Evolutionary conservation across 2,113 vertebrate genomes (phyloP).

Genomic region (Centropus bengalensis): DNA sequence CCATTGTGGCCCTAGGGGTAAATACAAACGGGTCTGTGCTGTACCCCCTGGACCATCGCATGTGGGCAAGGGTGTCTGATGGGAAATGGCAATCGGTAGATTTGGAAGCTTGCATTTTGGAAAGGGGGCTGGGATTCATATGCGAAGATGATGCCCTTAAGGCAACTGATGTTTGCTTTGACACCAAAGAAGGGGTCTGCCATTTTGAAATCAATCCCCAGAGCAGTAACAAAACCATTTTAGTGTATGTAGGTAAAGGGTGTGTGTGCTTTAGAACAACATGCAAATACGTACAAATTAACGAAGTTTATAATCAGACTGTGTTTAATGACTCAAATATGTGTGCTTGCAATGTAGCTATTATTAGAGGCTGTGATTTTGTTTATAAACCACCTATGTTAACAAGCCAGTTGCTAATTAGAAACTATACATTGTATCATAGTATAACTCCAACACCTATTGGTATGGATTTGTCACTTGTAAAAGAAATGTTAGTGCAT

Average conservation of each 20-base stretch:
- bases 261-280: conserved; percentile 40
- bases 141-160: conserved; percentile 61
- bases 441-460: conserved; percentile 56
- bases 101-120: conserved; percentile 67
- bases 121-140: conserved; percentile 61
- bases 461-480: conserved; percentile 33
- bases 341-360: conserved; percentile 65
- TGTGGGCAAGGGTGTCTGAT: conserved; percentile 49
- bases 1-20: conserved; percentile 53
- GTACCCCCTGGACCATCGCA: conserved; percentile 63
- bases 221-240: conserved; percentile 3
- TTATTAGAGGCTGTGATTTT: conserved; percentile 64
- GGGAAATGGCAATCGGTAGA: conserved; percentile 56
- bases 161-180: conserved; percentile 48
- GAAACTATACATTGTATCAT: conserved; percentile 61
- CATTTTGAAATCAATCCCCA: conserved; percentile 64
- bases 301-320: conserved; percentile 23
- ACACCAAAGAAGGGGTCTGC: conserved; percentile 61
- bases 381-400: conserved; percentile 11
- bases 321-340: conserved; percentile 44
- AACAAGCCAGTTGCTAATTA: conserved; percentile 53
- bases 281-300: conserved; percentile 49
- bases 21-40: conserved; percentile 43
- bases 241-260: conserved; percentile 41
- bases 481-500: conserved; percentile 63